Evolutionary conservation across 2,113 vertebrate species (phyloP), one percentile per base, ranked within the genome.

Genomic region (Motacilla tschutschensis): DNA sequence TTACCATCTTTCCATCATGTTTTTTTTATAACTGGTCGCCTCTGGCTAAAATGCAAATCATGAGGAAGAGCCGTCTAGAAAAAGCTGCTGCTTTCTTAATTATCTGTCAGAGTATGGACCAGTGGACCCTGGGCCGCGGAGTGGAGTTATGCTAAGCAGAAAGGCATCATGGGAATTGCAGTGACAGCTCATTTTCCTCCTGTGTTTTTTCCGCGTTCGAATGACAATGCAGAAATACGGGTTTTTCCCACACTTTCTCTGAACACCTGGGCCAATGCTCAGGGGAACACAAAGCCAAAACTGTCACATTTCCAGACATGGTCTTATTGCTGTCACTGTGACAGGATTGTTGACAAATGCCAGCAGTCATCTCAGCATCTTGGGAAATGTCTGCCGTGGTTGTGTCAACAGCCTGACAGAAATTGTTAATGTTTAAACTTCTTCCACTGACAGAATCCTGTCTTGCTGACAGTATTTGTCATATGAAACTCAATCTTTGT

Each of bases 281-380:
- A 97, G 98, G 98, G 98, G 99, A 99, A 97, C 97, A 94, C 97
- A 97, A 98, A 98, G 98, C 98, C 98, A 97, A 98, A 98, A 98
- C 98, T 99, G 98, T 99, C 99, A 99, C 98, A 97, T 98, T 98
- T 98, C 97, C 97, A 97, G 98, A 98, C 97, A 97, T 97, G 98
- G 97, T 97, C 98, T 98, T 98, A 98, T 98, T 98, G 97, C 98
- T 97, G 97, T 98, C 82, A 97, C 97, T 74, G 95, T 99, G 99
- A 99, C 99, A 99, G 98, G 98, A 98, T 98, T 99, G 99, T 99
- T 99, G 99, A 99, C 98, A 99, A 99, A 99, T 98, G 99, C 98
- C 99, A 99, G 99, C 98, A 99, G 99, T 99, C 99, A 99, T 99
- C 98, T 98, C 97, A 92, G 98, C 98, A 98, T 98, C 99, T 98